Evolutionary conservation across 2,113 vertebrate species (phyloP).

Genomic region (Sorex araneus): DNA sequence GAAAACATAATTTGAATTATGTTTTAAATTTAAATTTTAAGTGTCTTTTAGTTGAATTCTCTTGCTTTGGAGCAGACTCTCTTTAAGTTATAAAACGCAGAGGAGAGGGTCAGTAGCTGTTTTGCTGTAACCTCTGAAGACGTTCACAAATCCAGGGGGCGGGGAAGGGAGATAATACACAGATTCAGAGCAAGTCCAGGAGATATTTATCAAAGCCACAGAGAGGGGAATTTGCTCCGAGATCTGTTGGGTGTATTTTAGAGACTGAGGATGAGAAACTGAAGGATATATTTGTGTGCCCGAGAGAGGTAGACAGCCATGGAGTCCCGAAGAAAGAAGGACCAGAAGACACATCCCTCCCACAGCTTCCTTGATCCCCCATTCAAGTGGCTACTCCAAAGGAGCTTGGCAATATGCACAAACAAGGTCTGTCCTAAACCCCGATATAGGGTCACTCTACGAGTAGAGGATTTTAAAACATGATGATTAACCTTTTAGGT

Average conservation of each 20-base stretch:
- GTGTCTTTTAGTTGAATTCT: slow-evolving; percentile 35
- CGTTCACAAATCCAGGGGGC: slow-evolving; percentile 6
- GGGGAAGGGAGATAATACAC: background rate
- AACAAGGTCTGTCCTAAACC: slow-evolving; percentile 16
- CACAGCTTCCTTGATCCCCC: background rate
- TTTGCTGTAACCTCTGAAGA: slow-evolving; percentile 29
- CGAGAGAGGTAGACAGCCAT: background rate
- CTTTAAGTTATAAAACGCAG: slow-evolving; percentile 37
- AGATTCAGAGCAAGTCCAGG: slow-evolving; percentile 47
- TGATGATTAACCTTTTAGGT: background rate
- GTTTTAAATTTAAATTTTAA: too few relatives aligned
- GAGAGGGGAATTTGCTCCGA: slow-evolving; percentile 3
- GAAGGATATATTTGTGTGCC: background rate
- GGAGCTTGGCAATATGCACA: background rate
- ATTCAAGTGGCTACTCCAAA: background rate
- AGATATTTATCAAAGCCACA: slow-evolving; percentile 3
- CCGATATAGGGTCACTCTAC: background rate
- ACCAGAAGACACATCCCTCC: background rate
- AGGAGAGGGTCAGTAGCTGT: slow-evolving; percentile 12
- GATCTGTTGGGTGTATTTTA: background rate
- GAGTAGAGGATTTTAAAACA: slow-evolving; percentile 46
- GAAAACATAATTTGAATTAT: too few relatives aligned
- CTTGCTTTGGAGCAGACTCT: background rate
- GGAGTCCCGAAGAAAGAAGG: background rate
- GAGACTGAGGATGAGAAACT: slow-evolving; percentile 53